These are phyloP conservation scores for Barbus barbus DNA, from an alignment of 2,113 vertebrate species.

Conservation along the genomic window DNA sequence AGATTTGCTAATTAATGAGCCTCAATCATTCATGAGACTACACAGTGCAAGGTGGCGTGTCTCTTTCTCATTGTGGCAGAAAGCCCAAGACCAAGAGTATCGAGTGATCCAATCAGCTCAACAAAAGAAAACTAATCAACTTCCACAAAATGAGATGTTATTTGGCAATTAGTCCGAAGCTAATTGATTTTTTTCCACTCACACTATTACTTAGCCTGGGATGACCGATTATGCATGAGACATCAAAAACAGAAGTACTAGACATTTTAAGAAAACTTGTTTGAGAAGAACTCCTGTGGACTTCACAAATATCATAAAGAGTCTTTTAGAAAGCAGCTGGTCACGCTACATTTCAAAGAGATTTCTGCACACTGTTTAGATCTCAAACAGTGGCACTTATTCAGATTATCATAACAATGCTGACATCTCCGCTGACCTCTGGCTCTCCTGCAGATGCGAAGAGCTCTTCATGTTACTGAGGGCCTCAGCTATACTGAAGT, in stretches of 20 bases:
- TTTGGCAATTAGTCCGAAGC: conserved; percentile 51
- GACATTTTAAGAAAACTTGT: not conserved
- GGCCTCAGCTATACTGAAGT: not conserved
- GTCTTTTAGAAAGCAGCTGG: conserved; percentile 35
- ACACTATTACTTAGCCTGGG: not conserved
- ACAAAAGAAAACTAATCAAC: conserved; percentile 70
- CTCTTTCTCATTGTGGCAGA: conserved; percentile 56
- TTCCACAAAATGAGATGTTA: conserved; percentile 50
- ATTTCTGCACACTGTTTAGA: conserved; percentile 50
- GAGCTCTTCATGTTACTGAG: conserved; percentile 16
- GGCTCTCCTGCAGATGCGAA: conserved; percentile 59
- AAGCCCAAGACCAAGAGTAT: conserved; percentile 54
- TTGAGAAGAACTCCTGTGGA: not conserved
- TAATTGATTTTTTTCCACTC: conserved; percentile 40
- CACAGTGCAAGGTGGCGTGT: conserved; percentile 62
- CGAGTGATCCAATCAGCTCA: conserved; percentile 58
- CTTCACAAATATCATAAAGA: conserved; percentile 16
- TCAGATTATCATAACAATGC: conserved; percentile 63
- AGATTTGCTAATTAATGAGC: conserved; percentile 64
- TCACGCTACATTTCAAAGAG: not conserved
- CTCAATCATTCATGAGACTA: conserved; percentile 68
- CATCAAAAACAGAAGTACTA: not conserved
- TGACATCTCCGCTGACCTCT: conserved; percentile 40
- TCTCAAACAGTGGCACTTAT: conserved; percentile 45
- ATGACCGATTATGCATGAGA: not conserved